A percentile compares a stretch with the other conserved stretches of the same genome.
These are phyloP conservation scores for Rhinolophus sinicus DNA, from an alignment of 2,113 vertebrate genomes.

Conservation along the genomic window DNA sequence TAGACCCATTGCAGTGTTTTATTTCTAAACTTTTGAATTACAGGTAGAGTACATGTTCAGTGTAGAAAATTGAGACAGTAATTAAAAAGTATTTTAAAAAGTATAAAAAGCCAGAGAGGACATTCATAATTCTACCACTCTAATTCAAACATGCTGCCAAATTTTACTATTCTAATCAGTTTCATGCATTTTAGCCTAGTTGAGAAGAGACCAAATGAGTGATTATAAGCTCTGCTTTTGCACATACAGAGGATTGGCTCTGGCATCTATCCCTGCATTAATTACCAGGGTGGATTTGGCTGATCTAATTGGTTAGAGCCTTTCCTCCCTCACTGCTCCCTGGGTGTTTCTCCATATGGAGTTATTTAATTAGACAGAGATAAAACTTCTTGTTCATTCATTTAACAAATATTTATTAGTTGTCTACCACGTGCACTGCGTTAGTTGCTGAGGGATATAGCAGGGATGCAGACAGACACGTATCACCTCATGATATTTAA, in stretches of 20 bases:
- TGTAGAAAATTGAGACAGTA: background rate
- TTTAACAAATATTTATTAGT: constrained; percentile 59
- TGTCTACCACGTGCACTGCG: background rate
- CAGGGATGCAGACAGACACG: background rate
- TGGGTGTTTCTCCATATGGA: constrained; percentile 71
- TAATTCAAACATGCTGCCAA: background rate
- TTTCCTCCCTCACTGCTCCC: constrained; percentile 37
- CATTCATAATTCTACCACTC: background rate
- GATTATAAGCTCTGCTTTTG: background rate
- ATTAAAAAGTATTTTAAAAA: background rate
- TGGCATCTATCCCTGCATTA: constrained; percentile 47
- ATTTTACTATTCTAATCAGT: background rate
- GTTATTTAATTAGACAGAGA: constrained; percentile 73
- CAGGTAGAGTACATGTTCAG: background rate
- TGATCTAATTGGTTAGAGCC: constrained; percentile 53
- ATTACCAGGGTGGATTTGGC: constrained; percentile 52
- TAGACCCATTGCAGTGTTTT: background rate
- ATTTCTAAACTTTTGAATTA: background rate
- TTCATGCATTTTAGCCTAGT: background rate
- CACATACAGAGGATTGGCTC: constrained; percentile 10
- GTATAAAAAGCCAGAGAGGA: background rate
- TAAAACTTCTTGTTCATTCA: constrained; percentile 66
- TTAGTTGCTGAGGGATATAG: background rate
- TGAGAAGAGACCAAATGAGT: background rate
- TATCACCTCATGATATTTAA: background rate